A percentile compares a stretch with the other conserved stretches of the same genome.
These are phyloP conservation scores for Galendromus occidentalis DNA, from an alignment of 1,140 invertebrate species.

Conservation along the genomic window DNA sequence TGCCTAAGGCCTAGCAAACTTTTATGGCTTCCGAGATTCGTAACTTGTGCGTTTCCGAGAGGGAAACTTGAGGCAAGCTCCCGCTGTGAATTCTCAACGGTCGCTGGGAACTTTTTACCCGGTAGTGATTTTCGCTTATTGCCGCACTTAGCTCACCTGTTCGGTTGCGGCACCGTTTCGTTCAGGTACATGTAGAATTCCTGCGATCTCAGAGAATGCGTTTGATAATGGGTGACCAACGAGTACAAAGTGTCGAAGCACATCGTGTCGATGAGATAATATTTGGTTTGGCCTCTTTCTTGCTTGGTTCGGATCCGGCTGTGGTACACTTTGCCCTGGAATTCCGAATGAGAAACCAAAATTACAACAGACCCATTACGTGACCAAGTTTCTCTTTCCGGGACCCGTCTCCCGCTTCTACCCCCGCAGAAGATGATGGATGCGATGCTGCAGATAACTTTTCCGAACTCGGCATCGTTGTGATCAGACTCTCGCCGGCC, in stretches of 20 bases:
- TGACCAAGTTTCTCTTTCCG: background rate
- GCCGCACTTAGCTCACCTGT: constrained; percentile 28
- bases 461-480: no score
- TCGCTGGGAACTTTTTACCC: no score
- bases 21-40: no score
- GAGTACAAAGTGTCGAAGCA: constrained; percentile 81
- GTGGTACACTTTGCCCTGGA: constrained; percentile 69
- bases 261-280: constrained; percentile 68
- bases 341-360: constrained; percentile 33
- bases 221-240: constrained; percentile 72
- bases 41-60: no score
- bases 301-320: constrained; percentile 72
- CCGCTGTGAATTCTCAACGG: no score
- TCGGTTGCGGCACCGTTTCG: constrained; percentile 81
- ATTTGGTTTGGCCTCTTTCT: constrained; percentile 67
- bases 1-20: no score
- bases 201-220: constrained; percentile 60
- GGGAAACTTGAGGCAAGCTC: no score
- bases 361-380: background rate
- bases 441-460: no score
- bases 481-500: no score
- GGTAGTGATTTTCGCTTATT: no score
- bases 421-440: no score
- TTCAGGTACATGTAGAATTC: constrained; percentile 68
- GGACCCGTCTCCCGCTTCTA: background rate